Percentiles rank a stretch among this genome's conserved stretches.
Evolutionary conservation across 2,113 vertebrate genomes (phyloP).

Genomic region (Gymnogyps californianus): DNA sequence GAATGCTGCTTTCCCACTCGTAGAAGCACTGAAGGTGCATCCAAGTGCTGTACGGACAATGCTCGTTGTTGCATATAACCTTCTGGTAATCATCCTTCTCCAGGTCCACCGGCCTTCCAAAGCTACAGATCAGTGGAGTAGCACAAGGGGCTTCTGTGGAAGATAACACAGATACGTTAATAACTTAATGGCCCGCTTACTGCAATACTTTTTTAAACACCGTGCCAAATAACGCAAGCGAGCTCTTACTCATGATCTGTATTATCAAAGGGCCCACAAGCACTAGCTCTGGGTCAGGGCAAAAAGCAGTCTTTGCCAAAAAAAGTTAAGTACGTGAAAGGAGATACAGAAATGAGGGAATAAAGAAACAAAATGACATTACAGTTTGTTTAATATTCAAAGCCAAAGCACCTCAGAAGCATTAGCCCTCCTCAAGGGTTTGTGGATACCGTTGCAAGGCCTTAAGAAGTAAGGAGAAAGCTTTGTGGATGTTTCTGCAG

Average conservation of each 20-base stretch:
- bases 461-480: neutral
- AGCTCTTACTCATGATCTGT: neutral
- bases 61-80: conserved; percentile 95
- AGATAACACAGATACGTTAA: conserved; percentile 17
- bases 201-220: neutral
- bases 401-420: conserved; percentile 2
- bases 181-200: neutral
- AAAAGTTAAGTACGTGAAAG: neutral
- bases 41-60: conserved; percentile 91
- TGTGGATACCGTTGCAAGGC: neutral
- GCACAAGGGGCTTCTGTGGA: conserved; percentile 90
- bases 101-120: conserved; percentile 85
- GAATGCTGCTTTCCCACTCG: conserved; percentile 98
- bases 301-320: neutral
- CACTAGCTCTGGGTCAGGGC: neutral
- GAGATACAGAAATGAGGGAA: neutral
- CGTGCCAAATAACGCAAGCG: fast-evolving
- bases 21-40: conserved; percentile 99
- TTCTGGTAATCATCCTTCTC: conserved; percentile 98
- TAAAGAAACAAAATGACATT: neutral
- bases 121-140: conserved; percentile 91
- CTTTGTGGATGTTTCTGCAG: neutral
- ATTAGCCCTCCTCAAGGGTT: neutral
- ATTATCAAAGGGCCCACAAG: neutral
- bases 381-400: neutral